Conservation (phyloP, 2,113 vertebrate species). For the Hucho hucho region DNA sequence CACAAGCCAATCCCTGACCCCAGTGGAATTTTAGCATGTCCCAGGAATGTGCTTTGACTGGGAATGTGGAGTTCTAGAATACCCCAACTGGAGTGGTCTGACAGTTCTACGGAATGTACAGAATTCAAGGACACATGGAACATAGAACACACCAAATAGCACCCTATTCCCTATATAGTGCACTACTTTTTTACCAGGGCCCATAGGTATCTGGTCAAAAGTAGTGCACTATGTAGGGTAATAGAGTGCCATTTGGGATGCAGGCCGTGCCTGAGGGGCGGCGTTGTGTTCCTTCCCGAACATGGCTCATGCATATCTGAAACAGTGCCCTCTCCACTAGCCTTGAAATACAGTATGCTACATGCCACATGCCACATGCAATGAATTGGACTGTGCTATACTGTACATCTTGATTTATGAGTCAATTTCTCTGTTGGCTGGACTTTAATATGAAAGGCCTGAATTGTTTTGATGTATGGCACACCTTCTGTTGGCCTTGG, state of each 20-base stretch:
- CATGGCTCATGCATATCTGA: not conserved
- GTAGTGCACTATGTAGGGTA: too few species aligned
- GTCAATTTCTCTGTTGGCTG: conserved; percentile 1
- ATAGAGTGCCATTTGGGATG: too few species aligned
- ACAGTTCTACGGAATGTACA: not conserved
- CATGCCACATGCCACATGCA: not conserved
- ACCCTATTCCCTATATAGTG: too few species aligned
- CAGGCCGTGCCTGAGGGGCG: too few species aligned
- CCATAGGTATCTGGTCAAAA: too few species aligned
- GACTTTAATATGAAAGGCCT: conserved; percentile 6
- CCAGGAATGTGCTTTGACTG: not conserved
- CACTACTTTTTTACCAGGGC: too few species aligned
- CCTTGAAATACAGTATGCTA: not conserved
- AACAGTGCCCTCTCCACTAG: not conserved
- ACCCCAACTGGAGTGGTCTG: not conserved
- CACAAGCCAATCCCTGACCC: conserved; percentile 24
- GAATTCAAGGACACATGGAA: not conserved
- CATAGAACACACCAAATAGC: not conserved
- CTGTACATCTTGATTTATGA: not conserved
- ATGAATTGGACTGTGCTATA: not conserved
- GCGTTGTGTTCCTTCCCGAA: not conserved
- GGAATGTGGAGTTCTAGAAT: not conserved
- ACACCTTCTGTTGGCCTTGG: not conserved
- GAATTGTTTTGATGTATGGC: conserved; percentile 8
- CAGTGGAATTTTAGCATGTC: not conserved